A percentile compares a stretch with the other conserved stretches of the same genome.
These are phyloP conservation scores for Porites australiensis DNA, from an alignment of 64 coral and sea anemone genomes.

Conservation along the genomic window DNA sequence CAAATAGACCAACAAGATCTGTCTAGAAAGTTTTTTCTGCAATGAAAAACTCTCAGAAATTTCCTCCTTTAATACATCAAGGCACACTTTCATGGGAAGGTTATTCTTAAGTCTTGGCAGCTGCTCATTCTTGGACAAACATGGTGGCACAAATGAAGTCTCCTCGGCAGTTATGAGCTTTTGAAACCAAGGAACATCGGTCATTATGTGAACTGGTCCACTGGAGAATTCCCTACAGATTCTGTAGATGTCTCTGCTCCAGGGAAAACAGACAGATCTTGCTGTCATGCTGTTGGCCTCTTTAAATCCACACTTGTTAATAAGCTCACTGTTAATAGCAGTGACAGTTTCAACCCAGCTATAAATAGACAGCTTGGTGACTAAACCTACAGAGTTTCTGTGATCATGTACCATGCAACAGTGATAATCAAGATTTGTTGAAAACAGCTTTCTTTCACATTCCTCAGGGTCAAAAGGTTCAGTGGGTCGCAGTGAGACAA, in stretches of 20 bases:
- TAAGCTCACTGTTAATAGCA: slow-evolving; percentile 51
- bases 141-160: background rate
- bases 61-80: slow-evolving; percentile 45
- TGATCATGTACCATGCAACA: slow-evolving; percentile 55
- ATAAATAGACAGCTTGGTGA: slow-evolving; percentile 47
- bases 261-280: background rate
- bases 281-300: background rate
- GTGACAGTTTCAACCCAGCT: slow-evolving; percentile 52
- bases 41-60: slow-evolving; percentile 40
- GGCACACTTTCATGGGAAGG: slow-evolving; percentile 26
- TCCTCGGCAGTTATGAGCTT: slow-evolving; percentile 9
- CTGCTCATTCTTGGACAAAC: background rate
- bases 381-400: slow-evolving; percentile 25
- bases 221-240: slow-evolving; percentile 40
- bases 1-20: slow-evolving; percentile 43
- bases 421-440: slow-evolving; percentile 24
- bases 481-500: slow-evolving; percentile 33
- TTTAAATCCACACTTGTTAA: slow-evolving; percentile 11
- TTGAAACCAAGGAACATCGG: slow-evolving; percentile 51
- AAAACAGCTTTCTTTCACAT: slow-evolving; percentile 33
- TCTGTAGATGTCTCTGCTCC: slow-evolving; percentile 55
- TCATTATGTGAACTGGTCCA: slow-evolving; percentile 54
- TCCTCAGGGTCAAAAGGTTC: slow-evolving; percentile 60
- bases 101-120: slow-evolving; percentile 18
- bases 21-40: slow-evolving; percentile 23